Evolutionary conservation across 2,113 vertebrate genomes (phyloP).

Genomic region (Galemys pyrenaicus): DNA sequence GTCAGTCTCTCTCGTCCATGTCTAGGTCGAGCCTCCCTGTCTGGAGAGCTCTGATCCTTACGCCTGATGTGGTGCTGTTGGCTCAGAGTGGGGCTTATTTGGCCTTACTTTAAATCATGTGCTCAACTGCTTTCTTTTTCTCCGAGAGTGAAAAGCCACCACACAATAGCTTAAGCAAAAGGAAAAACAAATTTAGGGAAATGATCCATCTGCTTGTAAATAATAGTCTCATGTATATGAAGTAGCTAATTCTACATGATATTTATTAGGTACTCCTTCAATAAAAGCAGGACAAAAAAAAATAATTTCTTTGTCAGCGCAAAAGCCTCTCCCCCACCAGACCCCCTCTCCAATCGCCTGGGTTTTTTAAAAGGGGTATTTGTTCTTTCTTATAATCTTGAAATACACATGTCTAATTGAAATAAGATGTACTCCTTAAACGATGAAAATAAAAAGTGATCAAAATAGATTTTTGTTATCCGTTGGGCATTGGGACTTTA

Average conservation of each 20-base stretch:
- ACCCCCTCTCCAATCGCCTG: not conserved
- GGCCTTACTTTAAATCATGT: not conserved
- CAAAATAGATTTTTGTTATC: constrained; percentile 85
- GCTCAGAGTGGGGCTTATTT: not conserved
- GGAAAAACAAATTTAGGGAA: constrained; percentile 35
- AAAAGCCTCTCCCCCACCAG: not conserved
- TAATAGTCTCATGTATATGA: not conserved
- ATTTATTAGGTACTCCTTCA: not conserved
- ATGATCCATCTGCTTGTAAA: constrained; percentile 29
- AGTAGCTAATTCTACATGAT: not conserved
- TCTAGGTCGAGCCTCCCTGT: not conserved
- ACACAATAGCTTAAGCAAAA: constrained; percentile 7
- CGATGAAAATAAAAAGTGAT: constrained; percentile 86
- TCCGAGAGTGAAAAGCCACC: not conserved
- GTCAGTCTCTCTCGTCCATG: not conserved
- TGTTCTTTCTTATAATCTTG: constrained; percentile 46
- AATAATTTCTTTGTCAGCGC: constrained; percentile 57
- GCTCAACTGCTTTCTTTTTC: constrained; percentile 35
- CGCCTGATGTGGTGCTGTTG: not conserved
- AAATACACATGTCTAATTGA: constrained; percentile 71
- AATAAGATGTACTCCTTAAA: constrained; percentile 73
- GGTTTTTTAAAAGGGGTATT: constrained; percentile 47
- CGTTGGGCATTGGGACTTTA: constrained; percentile 84
- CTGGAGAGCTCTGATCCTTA: not conserved
- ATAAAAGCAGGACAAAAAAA: constrained; percentile 54